Percentiles rank a stretch among this genome's conserved stretches.
These are phyloP conservation scores for Noctua comes DNA, from an alignment of 2,888 invertebrate species.

Conservation along the genomic window DNA sequence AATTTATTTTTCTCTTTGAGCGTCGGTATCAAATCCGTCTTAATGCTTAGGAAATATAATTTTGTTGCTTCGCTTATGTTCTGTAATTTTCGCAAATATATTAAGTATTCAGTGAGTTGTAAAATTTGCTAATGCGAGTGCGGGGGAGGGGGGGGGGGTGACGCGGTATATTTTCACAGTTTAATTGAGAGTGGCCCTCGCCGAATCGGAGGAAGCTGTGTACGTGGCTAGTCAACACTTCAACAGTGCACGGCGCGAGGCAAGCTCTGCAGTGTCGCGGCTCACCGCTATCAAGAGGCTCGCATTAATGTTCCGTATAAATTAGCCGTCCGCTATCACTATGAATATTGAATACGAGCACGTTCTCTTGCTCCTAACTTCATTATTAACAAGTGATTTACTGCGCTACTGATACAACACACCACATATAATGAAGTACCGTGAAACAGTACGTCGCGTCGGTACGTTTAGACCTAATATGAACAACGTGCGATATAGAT, in stretches of 20 bases:
- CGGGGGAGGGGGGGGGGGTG: background rate
- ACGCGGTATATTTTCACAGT: background rate
- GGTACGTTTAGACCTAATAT: background rate
- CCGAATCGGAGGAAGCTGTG: background rate
- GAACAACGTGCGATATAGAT: background rate
- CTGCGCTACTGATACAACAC: background rate
- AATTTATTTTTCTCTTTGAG: constrained; percentile 52
- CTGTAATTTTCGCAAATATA: constrained; percentile 21
- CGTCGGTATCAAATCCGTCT: constrained; percentile 22
- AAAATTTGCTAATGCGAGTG: background rate
- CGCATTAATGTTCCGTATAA: constrained; percentile 1
- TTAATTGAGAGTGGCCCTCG: background rate
- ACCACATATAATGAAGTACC: background rate
- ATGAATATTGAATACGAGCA: background rate
- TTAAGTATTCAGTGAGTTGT: constrained; percentile 21
- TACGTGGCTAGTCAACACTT: background rate
- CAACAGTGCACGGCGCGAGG: background rate
- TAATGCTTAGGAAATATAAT: constrained; percentile 24
- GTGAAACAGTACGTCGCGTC: background rate
- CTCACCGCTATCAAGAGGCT: background rate
- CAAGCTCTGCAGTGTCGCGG: background rate
- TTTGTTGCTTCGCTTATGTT: constrained; percentile 5
- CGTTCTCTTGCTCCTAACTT: background rate
- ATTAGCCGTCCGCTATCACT: constrained; percentile 1
- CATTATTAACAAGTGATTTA: constrained; percentile 14